A percentile compares a stretch with the other conserved stretches of the same genome.
These are phyloP conservation scores for Spilosoma lubricipeda DNA, from an alignment of 2,888 invertebrate genomes.

Conservation along the genomic window DNA sequence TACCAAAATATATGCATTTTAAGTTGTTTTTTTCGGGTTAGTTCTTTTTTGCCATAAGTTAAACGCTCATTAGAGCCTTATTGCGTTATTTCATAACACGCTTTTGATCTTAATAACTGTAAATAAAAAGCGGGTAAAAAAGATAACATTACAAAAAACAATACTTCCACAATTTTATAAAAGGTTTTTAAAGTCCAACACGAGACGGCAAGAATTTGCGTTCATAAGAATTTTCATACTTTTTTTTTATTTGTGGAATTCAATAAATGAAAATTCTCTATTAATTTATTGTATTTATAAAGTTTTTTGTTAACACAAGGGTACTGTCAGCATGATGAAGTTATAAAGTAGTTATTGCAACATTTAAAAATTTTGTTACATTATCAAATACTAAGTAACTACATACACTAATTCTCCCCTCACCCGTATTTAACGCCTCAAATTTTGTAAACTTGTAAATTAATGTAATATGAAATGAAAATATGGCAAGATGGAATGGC, in stretches of 20 bases:
- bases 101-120: background rate
- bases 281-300: no score
- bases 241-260: background rate
- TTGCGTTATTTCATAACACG: slow-evolving; percentile 31
- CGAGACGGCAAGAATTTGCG: background rate
- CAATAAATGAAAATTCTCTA: background rate
- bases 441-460: no score
- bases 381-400: no score
- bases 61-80: slow-evolving; percentile 26
- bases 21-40: slow-evolving; percentile 25
- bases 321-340: no score
- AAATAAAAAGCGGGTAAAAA: background rate
- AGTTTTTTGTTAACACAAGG: background rate
- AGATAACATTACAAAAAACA: background rate
- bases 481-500: no score
- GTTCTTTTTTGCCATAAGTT: slow-evolving; percentile 24
- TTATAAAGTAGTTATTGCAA: no score
- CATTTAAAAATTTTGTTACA: no score
- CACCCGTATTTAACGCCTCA: no score
- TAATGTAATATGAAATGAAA: no score
- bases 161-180: background rate
- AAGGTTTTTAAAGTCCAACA: background rate
- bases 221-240: background rate
- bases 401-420: no score
- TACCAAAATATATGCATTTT: slow-evolving; percentile 28